phyloP scores from a whole-genome alignment of 2,888 invertebrate species.

The Macrosiphum euphorbiae region DNA sequence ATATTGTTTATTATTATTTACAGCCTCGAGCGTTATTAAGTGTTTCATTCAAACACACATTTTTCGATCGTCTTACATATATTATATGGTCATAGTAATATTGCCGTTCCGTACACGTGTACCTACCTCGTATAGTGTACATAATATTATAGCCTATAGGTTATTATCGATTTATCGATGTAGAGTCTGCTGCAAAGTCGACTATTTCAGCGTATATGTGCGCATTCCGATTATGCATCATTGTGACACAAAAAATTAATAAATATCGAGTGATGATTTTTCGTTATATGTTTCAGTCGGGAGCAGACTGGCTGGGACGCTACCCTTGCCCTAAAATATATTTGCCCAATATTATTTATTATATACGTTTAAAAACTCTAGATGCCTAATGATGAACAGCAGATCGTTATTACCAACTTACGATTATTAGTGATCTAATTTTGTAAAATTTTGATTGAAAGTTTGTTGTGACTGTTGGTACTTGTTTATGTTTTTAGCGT shows the following conservation, averaged over 20 bases:
- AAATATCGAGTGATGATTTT: background rate
- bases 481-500: no score
- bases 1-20: background rate
- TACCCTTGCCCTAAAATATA: no score
- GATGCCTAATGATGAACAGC: no score
- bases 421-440: no score
- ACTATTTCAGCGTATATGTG: background rate
- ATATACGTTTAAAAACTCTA: no score
- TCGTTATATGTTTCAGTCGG: no score
- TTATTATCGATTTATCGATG: background rate
- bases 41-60: background rate
- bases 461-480: no score
- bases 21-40: background rate
- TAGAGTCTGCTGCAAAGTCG: background rate
- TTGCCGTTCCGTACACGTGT: background rate
- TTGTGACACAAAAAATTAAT: background rate
- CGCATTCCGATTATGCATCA: background rate
- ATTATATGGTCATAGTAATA: background rate
- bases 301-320: no score
- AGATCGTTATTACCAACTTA: no score
- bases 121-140: background rate
- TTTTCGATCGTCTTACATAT: background rate
- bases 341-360: no score
- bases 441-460: no score
- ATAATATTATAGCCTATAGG: background rate